These are phyloP conservation scores for Lepidiolamprologus cunningtoni DNA, from an alignment of 2,113 vertebrate genomes.

Conservation along the genomic window DNA sequence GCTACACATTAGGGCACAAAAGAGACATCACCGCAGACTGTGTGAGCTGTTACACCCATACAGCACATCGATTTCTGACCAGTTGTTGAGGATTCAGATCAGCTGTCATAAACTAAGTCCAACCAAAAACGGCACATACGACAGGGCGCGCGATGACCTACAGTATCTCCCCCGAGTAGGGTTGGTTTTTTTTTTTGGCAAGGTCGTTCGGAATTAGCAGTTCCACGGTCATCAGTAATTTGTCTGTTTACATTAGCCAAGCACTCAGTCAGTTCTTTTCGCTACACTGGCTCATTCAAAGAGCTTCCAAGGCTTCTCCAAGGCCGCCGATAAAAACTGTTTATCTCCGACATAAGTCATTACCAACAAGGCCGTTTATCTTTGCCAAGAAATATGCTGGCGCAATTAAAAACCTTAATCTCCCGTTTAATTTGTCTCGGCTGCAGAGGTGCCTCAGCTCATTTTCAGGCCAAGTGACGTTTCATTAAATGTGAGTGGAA, in stretches of 20 bases:
- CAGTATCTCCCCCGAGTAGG: not conserved
- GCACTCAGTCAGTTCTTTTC: not conserved
- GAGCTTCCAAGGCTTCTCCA: constrained; percentile 41
- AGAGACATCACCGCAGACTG: not conserved
- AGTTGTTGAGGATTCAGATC: not conserved
- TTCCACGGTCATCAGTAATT: constrained; percentile 10
- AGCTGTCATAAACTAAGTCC: not conserved
- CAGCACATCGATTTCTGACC: not conserved
- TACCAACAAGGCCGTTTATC: constrained; percentile 40
- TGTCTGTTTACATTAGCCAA: constrained; percentile 27
- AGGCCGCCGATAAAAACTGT: constrained; percentile 23
- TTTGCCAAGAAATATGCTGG: not conserved
- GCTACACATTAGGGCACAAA: not conserved
- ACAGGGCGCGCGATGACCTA: not conserved
- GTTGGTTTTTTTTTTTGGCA: not conserved
- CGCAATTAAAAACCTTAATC: not conserved
- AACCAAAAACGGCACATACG: not conserved
- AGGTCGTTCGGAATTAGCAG: constrained; percentile 21
- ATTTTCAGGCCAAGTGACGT: not conserved
- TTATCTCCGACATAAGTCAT: constrained; percentile 38
- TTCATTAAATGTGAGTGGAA: not conserved
- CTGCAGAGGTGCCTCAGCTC: not conserved
- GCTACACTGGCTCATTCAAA: constrained; percentile 31
- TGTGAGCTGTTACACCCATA: not conserved
- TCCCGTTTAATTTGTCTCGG: not conserved